Conservation (phyloP, 2,797 vertebrate genomes). For the Pseudochromis fuscus region DNA sequence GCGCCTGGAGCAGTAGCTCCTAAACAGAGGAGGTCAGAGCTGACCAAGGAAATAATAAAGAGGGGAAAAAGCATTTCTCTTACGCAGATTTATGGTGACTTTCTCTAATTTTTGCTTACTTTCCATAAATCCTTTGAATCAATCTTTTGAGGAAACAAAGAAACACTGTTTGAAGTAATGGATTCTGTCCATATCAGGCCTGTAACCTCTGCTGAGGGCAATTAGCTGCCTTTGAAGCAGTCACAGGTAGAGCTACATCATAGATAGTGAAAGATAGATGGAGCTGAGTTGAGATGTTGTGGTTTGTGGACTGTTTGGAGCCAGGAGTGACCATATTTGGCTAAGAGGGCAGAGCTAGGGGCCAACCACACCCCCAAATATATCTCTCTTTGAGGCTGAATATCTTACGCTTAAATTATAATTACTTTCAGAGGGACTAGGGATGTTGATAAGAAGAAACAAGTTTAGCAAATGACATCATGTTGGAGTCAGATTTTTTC, state of each 20-base stretch:
- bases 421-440: no score
- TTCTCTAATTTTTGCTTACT: not conserved
- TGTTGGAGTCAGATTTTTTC: no score
- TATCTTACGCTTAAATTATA: no score
- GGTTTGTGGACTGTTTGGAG: no score
- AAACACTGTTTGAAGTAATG: not conserved
- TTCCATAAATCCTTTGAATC: conserved; percentile 7
- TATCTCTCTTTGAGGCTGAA: no score
- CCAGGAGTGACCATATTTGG: no score
- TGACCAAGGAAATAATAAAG: conserved; percentile 23
- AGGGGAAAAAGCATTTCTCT: not conserved
- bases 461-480: no score
- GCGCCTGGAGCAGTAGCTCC: conserved; percentile 35
- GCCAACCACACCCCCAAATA: no score
- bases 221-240: not conserved
- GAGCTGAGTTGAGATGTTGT: no score
- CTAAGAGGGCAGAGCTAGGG: no score
- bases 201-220: not conserved
- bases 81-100: not conserved
- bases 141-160: not conserved
- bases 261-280: no score
- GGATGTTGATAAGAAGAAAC: no score
- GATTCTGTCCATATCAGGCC: not conserved
- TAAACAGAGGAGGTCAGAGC: conserved; percentile 19
- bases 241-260: not conserved